Conservation (phyloP, 2,888 invertebrate species). For the Leptura quadrifasciata region DNA sequence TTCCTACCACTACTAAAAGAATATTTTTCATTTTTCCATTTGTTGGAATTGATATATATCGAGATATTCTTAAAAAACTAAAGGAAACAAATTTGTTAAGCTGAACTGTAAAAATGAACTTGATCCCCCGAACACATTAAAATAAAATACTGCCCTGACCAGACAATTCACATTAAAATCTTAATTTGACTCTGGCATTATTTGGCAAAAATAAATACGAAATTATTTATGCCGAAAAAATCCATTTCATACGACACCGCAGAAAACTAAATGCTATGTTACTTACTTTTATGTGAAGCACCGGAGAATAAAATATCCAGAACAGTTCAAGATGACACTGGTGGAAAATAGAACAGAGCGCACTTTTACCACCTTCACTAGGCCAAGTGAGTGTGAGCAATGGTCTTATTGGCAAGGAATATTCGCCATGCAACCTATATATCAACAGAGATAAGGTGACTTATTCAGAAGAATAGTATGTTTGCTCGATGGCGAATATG, state of each 20-base stretch:
- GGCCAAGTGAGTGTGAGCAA: conserved; percentile 30
- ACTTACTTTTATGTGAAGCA: conserved; percentile 10
- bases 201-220: too few relatives aligned
- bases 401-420: conserved; percentile 32
- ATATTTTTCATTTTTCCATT: too few relatives aligned
- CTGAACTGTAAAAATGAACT: too few relatives aligned
- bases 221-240: too few relatives aligned
- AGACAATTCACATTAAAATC: too few relatives aligned
- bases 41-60: too few relatives aligned
- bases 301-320: neutral
- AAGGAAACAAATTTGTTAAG: too few relatives aligned
- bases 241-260: neutral
- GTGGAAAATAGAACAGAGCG: conserved; percentile 7
- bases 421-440: conserved; percentile 38
- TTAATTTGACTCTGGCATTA: too few relatives aligned
- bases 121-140: too few relatives aligned
- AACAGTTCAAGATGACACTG: neutral
- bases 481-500: conserved; percentile 44
- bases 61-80: too few relatives aligned
- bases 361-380: conserved; percentile 24
- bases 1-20: too few relatives aligned
- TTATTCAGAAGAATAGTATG: conserved; percentile 43
- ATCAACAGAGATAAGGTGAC: conserved; percentile 41
- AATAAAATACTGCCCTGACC: too few relatives aligned
- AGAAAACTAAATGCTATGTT: neutral